A percentile compares a stretch with the other conserved stretches of the same genome.
phyloP scores from a whole-genome alignment of 2,797 vertebrate genomes.

The Enteromius fasciolatus region DNA sequence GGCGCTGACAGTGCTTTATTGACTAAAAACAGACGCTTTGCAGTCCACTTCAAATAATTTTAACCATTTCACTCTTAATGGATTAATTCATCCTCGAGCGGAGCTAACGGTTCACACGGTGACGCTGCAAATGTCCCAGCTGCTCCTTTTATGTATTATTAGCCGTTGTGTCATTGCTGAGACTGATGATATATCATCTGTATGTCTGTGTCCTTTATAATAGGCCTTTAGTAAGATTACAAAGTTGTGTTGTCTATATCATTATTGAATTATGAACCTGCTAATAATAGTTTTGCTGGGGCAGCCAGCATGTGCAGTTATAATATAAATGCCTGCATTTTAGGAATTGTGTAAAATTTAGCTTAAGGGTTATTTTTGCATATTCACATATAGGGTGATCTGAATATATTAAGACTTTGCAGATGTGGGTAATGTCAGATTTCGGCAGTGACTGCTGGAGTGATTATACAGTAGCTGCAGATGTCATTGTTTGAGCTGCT shows the following conservation, averaged over 20 bases:
- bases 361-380: background rate
- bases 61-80: too few species aligned
- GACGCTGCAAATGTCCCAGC: conserved; percentile 54
- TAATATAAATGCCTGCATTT: background rate
- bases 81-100: background rate
- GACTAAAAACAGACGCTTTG: background rate
- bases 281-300: background rate
- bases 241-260: background rate
- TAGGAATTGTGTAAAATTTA: background rate
- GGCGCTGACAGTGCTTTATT: background rate
- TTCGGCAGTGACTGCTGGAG: background rate
- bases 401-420: background rate
- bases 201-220: background rate
- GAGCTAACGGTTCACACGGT: conserved; percentile 45
- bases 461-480: background rate
- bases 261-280: background rate
- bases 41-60: background rate
- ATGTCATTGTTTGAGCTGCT: background rate
- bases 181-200: background rate
- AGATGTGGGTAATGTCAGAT: background rate
- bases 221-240: background rate
- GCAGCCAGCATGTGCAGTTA: background rate
- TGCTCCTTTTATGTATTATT: background rate
- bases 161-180: background rate
- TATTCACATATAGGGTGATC: too few species aligned